Base-by-base conservation (phyloP, 2,113 vertebrate genomes). In the Cairina moschata region DNA sequence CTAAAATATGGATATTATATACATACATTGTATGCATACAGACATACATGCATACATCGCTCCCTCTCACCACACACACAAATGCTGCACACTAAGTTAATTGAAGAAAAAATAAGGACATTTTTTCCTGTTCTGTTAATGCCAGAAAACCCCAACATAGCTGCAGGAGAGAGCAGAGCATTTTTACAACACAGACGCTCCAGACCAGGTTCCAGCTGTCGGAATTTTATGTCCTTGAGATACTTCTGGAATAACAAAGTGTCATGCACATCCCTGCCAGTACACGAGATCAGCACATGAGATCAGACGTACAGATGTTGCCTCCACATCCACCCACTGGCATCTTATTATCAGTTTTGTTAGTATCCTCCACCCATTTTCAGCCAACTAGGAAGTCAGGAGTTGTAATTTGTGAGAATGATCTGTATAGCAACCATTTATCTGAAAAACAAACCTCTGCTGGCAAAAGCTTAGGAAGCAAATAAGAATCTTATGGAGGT, bases 281-380 rank as follows among this genome's bases (percentile, higher is more conserved):
- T 79, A 95, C 95, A 96, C 95, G 56, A 96, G 95, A 96, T 97
- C 96, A 97, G 93, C 96, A 96, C 95, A 97, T 97, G 96, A 96
- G 96, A 96, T 96, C 96, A 97, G 96, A 92, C 50, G 3, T 93
- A 74, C 96, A 97, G 96, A 97, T 97, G 96, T 96, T 94, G 96
- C 96, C 92, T 97, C 63, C 88, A 73, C 88, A 91, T 96, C 96
- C 96, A 83, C 96, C 96, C 96, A 96, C 88, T 96, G 96, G 95
- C 96, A 97, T 96, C 95, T 94, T 86, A 96, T 75, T 96, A 97
- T 97, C 96, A 96, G 81, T 92, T 91, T 40, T 36, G 83, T 71
- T 87, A 55, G 86, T 63, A 83, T 93, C 83, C 96, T 97, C 96
- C 96, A 94, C 96, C 96, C 96, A 79, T 91, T 83, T 83, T 42